A percentile compares a stretch with the other conserved stretches of the same genome.
phyloP scores from a whole-genome alignment of 2,888 invertebrate species.

The Eudemis profundana region DNA sequence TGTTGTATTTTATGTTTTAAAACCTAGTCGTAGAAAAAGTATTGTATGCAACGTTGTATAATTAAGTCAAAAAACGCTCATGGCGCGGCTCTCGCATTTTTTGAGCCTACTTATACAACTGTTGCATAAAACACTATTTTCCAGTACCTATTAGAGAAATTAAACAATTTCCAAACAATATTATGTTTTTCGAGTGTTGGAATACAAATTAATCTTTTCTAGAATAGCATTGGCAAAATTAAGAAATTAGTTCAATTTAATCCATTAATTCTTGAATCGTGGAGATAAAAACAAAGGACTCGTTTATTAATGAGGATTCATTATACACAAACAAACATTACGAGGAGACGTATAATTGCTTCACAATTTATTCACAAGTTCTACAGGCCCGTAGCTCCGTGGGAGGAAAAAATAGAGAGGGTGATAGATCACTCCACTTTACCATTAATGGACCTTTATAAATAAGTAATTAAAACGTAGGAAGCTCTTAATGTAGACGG shows the following conservation, averaged over 20 bases:
- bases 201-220: too few species aligned
- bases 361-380: slow-evolving; percentile 30
- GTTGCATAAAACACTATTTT: slow-evolving; percentile 5
- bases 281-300: slow-evolving; percentile 3
- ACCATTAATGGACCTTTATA: slow-evolving; percentile 35
- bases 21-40: too few species aligned
- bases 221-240: too few species aligned
- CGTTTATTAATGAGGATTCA: slow-evolving; percentile 18
- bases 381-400: slow-evolving; percentile 11
- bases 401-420: slow-evolving; percentile 30
- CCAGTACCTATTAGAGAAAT: neutral
- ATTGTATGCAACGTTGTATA: too few species aligned
- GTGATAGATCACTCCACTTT: slow-evolving; percentile 27
- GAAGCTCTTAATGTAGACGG: slow-evolving; percentile 16
- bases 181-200: neutral
- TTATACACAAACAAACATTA: slow-evolving; percentile 19
- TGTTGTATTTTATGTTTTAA: too few species aligned
- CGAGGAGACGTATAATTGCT: slow-evolving; percentile 23
- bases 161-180: neutral
- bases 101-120: too few species aligned
- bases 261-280: neutral
- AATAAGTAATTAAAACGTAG: slow-evolving; percentile 34
- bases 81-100: too few species aligned
- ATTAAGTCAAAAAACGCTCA: too few species aligned
- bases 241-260: neutral